Conservation (phyloP, 53 echinoderm and acorn worm species). For the Apostichopus leukothele region DNA sequence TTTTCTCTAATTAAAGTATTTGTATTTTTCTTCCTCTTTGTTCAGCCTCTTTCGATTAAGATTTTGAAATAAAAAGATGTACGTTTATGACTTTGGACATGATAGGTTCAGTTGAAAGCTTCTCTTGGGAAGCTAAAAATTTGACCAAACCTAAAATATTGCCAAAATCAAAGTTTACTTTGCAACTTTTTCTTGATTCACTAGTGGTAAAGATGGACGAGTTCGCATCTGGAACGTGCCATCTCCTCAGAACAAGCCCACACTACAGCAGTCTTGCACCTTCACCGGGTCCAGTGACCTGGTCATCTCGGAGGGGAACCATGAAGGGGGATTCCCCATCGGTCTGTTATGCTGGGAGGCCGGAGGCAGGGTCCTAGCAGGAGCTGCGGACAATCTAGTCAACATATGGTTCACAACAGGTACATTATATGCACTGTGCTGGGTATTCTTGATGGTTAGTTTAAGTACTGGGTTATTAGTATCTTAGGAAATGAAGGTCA, state of each 20-base stretch:
- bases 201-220: slow-evolving; percentile 88
- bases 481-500: too few relatives aligned
- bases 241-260: slow-evolving; percentile 65
- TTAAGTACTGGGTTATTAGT: too few relatives aligned
- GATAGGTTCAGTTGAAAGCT: too few relatives aligned
- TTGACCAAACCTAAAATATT: too few relatives aligned
- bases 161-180: too few relatives aligned
- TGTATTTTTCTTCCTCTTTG: too few relatives aligned
- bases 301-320: slow-evolving; percentile 62
- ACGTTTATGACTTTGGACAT: too few relatives aligned
- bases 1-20: too few relatives aligned
- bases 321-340: slow-evolving; percentile 61
- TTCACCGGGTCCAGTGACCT: slow-evolving; percentile 75
- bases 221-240: slow-evolving; percentile 85
- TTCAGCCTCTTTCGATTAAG: too few relatives aligned
- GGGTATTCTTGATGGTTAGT: background rate
- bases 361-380: slow-evolving; percentile 83
- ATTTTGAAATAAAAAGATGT: too few relatives aligned
- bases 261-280: slow-evolving; percentile 89
- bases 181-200: background rate
- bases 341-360: slow-evolving; percentile 83
- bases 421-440: slow-evolving; percentile 8
- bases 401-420: slow-evolving; percentile 96
- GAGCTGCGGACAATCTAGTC: slow-evolving; percentile 87
- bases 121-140: too few relatives aligned